Base-by-base conservation (phyloP, 2,888 invertebrate species). In the Penaeus monodon region DNA sequence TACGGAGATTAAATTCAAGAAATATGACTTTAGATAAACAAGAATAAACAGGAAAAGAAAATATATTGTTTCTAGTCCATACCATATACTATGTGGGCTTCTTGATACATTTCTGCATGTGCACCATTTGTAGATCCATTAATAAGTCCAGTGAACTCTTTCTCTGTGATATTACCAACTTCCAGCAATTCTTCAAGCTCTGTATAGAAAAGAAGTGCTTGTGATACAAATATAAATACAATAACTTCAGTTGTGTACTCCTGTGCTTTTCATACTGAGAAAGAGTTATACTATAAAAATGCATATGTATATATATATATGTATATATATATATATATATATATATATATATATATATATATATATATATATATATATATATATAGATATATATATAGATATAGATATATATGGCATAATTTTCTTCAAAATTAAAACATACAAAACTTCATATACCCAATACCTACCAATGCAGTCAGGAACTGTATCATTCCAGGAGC, bases 401-500 rank as follows among this genome's bases (percentile, higher is more conserved):
- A n/a, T n/a, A n/a, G n/a, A n/a, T n/a, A 57, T 17, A 57, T 57
- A 57, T 57, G 17, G 57, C 10, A 20, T 57, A 57, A 17, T 57
- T 57, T 57, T 57, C 57, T 20, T 14, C 57, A 57, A 57, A 57
- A 57, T 4, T 17, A 20, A 57, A 49, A 49, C 14, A 14, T 10
- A 10, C 49, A 49, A 49, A 57, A 12, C 17, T 57, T 57, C 17
- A 57, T 57, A 20, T 38, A 78, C 88, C n/a, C 27, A n/a, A 76
- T 38, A 14, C 76, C 65, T 33, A 90, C 89, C 88, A 57, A 87
- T 65, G 38, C 89, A 89, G 77, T 89, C 84, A 90, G 91, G 68
- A 1, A 90, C 88, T 12, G 91, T 89, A 27, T 91, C 92, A 90
- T 92, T 92, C 92, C 95, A 94, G 95, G 96, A 96, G 91, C 94